These are phyloP conservation scores for Myiozetetes cayanensis DNA, from an alignment of 2,113 vertebrate genomes.

Conservation along the genomic window DNA sequence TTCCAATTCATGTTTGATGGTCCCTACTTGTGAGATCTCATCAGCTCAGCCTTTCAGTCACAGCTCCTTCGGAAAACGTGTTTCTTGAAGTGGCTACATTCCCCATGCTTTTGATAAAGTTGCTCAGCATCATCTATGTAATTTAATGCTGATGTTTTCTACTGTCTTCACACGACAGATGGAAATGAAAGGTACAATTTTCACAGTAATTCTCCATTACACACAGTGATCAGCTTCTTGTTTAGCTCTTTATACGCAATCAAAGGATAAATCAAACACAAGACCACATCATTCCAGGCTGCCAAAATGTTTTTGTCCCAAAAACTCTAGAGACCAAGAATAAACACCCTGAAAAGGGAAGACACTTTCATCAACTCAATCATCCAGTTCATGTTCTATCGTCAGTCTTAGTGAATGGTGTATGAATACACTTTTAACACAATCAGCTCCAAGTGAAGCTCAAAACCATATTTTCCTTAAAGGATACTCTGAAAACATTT, in stretches of 20 bases:
- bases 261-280: neutral
- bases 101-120: neutral
- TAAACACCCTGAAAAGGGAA: neutral
- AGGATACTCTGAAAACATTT: neutral
- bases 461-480: neutral
- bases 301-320: neutral
- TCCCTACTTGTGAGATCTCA: neutral
- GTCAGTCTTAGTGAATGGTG: fast-evolving
- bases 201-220: neutral
- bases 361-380: neutral
- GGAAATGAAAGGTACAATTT: neutral
- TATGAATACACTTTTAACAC: neutral
- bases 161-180: neutral
- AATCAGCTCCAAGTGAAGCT: neutral
- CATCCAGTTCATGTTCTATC: neutral
- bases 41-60: neutral
- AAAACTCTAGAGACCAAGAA: neutral
- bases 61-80: neutral
- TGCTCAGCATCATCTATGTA: neutral
- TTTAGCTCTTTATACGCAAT: neutral
- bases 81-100: neutral
- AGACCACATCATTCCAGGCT: fast-evolving
- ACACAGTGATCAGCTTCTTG: neutral
- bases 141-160: neutral
- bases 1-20: neutral